Conservation (phyloP, 2,113 vertebrate species). For the Galbula dea region DNA sequence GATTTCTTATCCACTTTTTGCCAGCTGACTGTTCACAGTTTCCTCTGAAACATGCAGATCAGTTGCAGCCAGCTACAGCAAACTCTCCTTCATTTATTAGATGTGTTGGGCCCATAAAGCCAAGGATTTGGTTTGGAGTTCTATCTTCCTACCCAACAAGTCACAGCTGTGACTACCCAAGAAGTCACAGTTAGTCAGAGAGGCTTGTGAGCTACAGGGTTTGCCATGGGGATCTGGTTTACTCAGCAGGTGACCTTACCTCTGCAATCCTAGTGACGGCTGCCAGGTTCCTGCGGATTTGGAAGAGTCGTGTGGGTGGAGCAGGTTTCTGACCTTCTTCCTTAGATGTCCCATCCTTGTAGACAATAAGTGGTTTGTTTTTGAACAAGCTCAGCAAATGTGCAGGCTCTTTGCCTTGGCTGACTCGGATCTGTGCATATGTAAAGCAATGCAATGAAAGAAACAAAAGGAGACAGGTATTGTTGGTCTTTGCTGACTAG, state of each 20-base stretch:
- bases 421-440: conserved; percentile 80
- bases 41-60: neutral
- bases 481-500: too few species aligned
- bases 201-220: neutral
- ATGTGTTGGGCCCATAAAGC: neutral
- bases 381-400: conserved; percentile 90
- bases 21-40: neutral
- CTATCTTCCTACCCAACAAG: neutral
- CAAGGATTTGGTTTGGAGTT: neutral
- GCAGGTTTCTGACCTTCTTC: conserved; percentile 72
- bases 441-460: neutral
- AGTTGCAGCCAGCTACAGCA: neutral
- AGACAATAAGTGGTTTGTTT: conserved; percentile 84
- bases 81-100: neutral
- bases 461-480: neutral
- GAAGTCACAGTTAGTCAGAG: neutral
- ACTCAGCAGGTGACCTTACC: conserved; percentile 63
- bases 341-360: conserved; percentile 86
- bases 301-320: conserved; percentile 79
- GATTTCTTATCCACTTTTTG: neutral
- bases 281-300: conserved; percentile 84
- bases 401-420: conserved; percentile 88
- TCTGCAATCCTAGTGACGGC: conserved; percentile 86
- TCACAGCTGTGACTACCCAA: neutral
- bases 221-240: neutral